Percentiles rank a stretch among this genome's conserved stretches.
phyloP scores from a whole-genome alignment of 2,888 invertebrate species.

The Penaeus monodon region DNA sequence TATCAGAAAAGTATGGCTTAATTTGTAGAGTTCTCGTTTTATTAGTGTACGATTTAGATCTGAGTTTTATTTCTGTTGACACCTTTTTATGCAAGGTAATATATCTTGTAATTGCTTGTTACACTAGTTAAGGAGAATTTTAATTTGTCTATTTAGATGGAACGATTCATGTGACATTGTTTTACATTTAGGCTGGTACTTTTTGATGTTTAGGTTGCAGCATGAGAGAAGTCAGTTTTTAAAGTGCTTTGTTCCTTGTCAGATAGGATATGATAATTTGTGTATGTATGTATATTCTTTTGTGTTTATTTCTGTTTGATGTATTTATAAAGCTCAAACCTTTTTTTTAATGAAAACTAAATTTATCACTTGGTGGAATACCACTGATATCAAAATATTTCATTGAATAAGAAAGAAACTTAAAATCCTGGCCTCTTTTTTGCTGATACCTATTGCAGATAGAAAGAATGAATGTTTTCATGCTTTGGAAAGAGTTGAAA shows the following conservation, averaged over 20 bases:
- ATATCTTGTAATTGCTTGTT: conserved; percentile 49
- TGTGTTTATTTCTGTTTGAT: neutral
- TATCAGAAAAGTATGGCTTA: conserved; percentile 22
- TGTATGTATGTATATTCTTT: conserved; percentile 16
- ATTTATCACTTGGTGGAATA: neutral
- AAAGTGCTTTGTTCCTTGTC: conserved; percentile 28
- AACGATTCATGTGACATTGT: conserved; percentile 40
- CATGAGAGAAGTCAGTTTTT: conserved; percentile 51
- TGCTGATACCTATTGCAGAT: conserved; percentile 44
- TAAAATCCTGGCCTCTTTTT: conserved; percentile 41
- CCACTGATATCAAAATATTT: too few relatives aligned
- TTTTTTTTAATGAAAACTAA: too few relatives aligned
- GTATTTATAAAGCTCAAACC: too few relatives aligned
- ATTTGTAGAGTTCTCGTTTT: conserved; percentile 32
- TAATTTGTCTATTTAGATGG: conserved; percentile 42
- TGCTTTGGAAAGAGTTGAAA: conserved; percentile 38
- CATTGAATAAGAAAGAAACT: too few relatives aligned
- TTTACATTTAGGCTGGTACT: conserved; percentile 49
- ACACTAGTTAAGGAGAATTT: conserved; percentile 40
- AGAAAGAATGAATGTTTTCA: conserved; percentile 48
- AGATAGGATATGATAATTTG: neutral
- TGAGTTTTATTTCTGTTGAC: conserved; percentile 35
- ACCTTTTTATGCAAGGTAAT: conserved; percentile 30
- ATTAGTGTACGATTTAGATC: conserved; percentile 46
- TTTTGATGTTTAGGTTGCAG: conserved; percentile 52